Evolutionary conservation across 1,140 invertebrate species (phyloP).

Genomic region (Drosophila bocki): DNA sequence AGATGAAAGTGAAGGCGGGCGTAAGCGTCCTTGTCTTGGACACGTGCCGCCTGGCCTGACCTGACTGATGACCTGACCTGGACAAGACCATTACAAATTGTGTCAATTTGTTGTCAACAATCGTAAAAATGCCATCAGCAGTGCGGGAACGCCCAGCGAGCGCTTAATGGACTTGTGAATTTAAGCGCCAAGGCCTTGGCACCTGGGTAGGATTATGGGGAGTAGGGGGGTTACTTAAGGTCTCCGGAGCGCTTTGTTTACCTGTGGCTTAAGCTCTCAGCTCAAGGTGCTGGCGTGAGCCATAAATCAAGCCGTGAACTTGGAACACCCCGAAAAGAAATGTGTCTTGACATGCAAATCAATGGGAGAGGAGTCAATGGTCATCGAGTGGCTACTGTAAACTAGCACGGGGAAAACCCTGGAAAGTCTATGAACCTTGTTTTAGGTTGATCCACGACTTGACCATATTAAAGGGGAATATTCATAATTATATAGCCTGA

Average conservation of each 20-base stretch:
- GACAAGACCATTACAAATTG: conserved; percentile 69
- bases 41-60: conserved; percentile 61
- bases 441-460: not conserved
- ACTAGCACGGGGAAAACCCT: not conserved
- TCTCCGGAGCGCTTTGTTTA: conserved; percentile 47
- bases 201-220: conserved; percentile 5
- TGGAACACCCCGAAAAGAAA: conserved; percentile 55
- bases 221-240: not conserved
- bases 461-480: not conserved
- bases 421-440: conserved; percentile 6
- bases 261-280: conserved; percentile 16
- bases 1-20: not conserved
- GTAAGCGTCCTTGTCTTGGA: conserved; percentile 36
- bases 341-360: conserved; percentile 65
- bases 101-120: conserved; percentile 82
- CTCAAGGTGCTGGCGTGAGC: conserved; percentile 57
- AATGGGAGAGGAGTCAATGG: conserved; percentile 39
- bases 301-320: conserved; percentile 77
- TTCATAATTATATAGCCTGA: not conserved
- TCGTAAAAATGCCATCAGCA: conserved; percentile 76
- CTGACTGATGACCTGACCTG: conserved; percentile 52
- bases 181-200: conserved; percentile 62
- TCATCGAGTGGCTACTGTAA: conserved; percentile 30
- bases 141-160: conserved; percentile 27
- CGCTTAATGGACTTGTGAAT: conserved; percentile 73